Evolutionary conservation across 1,140 invertebrate genomes (phyloP).

Genomic region (Anagrus nilaparvatae): DNA sequence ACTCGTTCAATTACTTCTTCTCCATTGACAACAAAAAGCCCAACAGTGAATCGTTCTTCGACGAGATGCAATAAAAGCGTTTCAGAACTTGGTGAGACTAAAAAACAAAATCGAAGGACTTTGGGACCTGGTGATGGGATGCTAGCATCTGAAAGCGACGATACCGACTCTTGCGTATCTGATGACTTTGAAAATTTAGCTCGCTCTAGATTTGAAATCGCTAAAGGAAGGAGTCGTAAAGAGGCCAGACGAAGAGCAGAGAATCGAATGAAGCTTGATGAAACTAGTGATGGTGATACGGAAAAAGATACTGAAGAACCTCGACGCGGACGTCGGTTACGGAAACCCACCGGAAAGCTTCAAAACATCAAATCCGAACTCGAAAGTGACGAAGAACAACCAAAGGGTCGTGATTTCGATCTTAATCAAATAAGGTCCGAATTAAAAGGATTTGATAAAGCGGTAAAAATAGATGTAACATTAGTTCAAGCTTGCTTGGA

Average conservation of each 20-base stretch:
- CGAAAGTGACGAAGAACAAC: slow-evolving; percentile 37
- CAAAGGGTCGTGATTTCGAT: slow-evolving; percentile 66
- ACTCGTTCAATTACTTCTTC: slow-evolving; percentile 49
- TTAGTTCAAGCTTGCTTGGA: slow-evolving; percentile 25
- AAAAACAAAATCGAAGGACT: slow-evolving; percentile 37
- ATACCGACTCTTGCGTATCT: slow-evolving; percentile 37
- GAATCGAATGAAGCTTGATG: slow-evolving; percentile 38
- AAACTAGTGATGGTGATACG: slow-evolving; percentile 34
- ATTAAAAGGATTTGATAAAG: slow-evolving; percentile 65
- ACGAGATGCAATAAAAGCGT: slow-evolving; percentile 27
- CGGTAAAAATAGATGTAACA: slow-evolving; percentile 41
- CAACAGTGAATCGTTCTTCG: slow-evolving; percentile 36
- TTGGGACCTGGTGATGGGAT: slow-evolving; percentile 37
- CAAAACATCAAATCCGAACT: slow-evolving; percentile 31
- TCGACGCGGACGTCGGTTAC: slow-evolving; percentile 28
- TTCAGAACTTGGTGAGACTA: slow-evolving; percentile 19
- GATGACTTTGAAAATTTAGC: slow-evolving; percentile 28
- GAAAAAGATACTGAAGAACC: slow-evolving; percentile 33
- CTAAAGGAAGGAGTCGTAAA: slow-evolving; percentile 34
- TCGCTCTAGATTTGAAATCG: slow-evolving; percentile 27
- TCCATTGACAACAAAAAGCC: slow-evolving; percentile 54
- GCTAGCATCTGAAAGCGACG: slow-evolving; percentile 39
- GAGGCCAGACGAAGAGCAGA: slow-evolving; percentile 33
- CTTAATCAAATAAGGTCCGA: slow-evolving; percentile 74
- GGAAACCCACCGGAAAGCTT: slow-evolving; percentile 27